Evolutionary conservation across 2,113 vertebrate species (phyloP), one percentile per base, ranked within the genome.

Genomic region (Ptychochromis oligacanthus): DNA sequence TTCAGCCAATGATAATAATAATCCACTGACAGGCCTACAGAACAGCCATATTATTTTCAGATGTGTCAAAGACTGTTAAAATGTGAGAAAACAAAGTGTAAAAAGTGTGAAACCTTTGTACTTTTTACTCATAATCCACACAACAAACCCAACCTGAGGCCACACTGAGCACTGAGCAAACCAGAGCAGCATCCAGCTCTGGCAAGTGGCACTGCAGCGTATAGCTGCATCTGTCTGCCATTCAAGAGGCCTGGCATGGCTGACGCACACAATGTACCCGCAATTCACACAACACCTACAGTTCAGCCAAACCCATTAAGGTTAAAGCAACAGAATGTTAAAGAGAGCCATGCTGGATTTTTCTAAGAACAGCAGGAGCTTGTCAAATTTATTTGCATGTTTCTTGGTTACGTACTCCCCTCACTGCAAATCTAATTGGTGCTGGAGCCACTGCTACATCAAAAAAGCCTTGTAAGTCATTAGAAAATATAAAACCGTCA

Each of bases 1-100:
- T 18, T 59, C 57, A 22, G 87, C 89, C 91, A 91, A 90, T 28
- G 54, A 91, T 83, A 90, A 94, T 83, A 93, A 87, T 52, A 74
- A 89, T 86, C 59, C 80, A 81, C 89, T 72, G 79, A 91, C 78
- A 49, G 59, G 49, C 61, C n/a, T 18, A 22, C 58, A 77, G 81
- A 75, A 89, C 10, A 3, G 6, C 24, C 58, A 34, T 79, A 79
- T 84, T 83, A 58, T 85, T 89, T 78, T 90, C 86, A 87, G 76
- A 89, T 86, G 91, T 75, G 78, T 90, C 79, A 85, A 67, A 77
- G 75, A 60, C 55, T 28, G 43, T 83, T 85, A 60, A 76, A 70
- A 78, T 36, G 82, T 58, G 61, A 59, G 80, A 89, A 88, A 77
- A 83, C 15, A 61, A 59, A 62, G 62, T 59, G 54, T 10, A 31